Base-by-base conservation (phyloP, 1,140 invertebrate species). In the Temnothorax longispinosus region DNA sequence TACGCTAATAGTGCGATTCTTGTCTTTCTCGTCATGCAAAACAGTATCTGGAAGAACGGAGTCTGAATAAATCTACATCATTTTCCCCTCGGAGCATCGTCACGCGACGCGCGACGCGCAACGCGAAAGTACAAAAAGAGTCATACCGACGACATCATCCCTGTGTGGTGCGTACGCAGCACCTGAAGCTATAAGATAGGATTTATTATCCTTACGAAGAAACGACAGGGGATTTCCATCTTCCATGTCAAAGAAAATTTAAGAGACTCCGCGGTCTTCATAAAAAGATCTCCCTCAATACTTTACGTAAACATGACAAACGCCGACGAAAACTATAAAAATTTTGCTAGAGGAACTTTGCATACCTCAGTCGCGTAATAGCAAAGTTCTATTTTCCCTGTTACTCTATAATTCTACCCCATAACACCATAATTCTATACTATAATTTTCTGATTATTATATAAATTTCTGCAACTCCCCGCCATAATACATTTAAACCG, bases 181-280 rank as follows among this genome's bases (percentile, higher is more conserved):
- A 56, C 15, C 41, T 21, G 18, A 72, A 44, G 10, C 8, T 27
- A 27, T 27, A 27, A 56, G 18, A 69, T n/a, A 71, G 27, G 13
- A 84, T 84, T 84, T 84, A 84, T 84, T 74, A 35, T 50, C 32
- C 13, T 81, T 84, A 47, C 18, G 44, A 71, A 58, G 54, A 82
- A 72, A 60, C 3, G 15, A 35, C 38, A n/a, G 1, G 27, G 11
- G 35, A 82, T 74, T 74, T 84, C 56, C n/a, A 60, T 75, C 54
- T 47, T 60, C 2, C 41, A 21, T 32, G 41, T 72, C 69, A n/a
- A 84, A 62, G 8, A 5, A 71, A 75, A 84, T 75, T 84, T 84
- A 47, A 62, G 41, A 47, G 44, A 13, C 54, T 72, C 52, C 38
- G 52, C 27, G 35, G 65, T 13, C 41, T 58, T 27, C 7, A 47